phyloP scores from a whole-genome alignment of 2,113 vertebrate species.

The Callorhinus ursinus region DNA sequence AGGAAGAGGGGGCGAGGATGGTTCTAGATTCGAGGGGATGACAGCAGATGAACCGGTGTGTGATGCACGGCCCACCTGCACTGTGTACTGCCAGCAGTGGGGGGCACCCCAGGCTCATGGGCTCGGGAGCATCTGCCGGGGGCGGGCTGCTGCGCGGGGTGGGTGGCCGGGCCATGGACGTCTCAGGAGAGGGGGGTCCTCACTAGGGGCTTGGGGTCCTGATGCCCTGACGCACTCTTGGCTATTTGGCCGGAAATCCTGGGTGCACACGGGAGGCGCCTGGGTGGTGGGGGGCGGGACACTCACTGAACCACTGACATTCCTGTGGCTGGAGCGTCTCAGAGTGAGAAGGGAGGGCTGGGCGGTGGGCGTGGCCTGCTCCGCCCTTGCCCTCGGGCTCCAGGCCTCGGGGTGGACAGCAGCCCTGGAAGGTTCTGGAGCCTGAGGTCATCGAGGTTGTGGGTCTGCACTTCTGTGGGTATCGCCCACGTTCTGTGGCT shows the following conservation, averaged over 20 bases:
- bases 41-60: not conserved
- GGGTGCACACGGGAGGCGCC: not conserved
- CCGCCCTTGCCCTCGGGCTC: not conserved
- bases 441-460: accelerated
- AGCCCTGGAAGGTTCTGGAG: not conserved
- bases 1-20: accelerated
- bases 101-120: not conserved
- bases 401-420: not conserved
- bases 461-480: no score
- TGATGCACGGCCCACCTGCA: accelerated
- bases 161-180: accelerated
- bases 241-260: not conserved
- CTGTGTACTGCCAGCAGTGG: no score
- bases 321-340: not conserved
- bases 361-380: not conserved
- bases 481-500: not conserved
- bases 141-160: not conserved
- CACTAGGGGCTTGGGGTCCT: not conserved
- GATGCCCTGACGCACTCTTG: not conserved
- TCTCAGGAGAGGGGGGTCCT: not conserved
- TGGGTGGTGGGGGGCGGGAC: not conserved
- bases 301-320: not conserved
- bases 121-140: accelerated
- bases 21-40: accelerated
- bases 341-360: not conserved